Conservation (phyloP, 2,113 vertebrate species). For the Lontra canadensis region DNA sequence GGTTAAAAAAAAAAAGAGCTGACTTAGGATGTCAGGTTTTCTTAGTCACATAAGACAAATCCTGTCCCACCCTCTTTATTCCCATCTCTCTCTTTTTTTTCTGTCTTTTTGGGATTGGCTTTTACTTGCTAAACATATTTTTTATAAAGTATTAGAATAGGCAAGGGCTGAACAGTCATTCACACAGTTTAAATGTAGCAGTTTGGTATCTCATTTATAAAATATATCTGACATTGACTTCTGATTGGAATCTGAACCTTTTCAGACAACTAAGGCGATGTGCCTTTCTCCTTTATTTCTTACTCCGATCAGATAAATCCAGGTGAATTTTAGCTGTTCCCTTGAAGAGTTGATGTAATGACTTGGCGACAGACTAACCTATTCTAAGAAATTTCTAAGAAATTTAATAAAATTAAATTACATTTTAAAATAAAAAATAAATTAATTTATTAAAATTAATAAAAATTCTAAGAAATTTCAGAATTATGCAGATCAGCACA, state of each 20-base stretch:
- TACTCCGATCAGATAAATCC: neutral
- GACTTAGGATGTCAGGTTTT: neutral
- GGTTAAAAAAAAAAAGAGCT: neutral
- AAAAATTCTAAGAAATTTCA: neutral
- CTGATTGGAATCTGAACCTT: conserved; percentile 29
- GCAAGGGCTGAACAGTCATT: neutral
- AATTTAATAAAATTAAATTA: neutral
- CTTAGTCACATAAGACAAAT: neutral
- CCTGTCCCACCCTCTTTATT: neutral
- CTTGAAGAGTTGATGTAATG: neutral
- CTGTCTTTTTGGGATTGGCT: neutral
- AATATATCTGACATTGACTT: neutral
- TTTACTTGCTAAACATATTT: neutral
- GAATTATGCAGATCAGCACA: neutral
- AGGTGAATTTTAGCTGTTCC: neutral
- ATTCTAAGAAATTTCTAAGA: neutral
- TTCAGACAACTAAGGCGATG: neutral
- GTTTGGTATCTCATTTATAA: neutral
- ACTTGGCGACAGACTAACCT: neutral
- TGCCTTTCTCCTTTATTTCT: neutral
- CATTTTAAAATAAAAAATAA: too few relatives aligned
- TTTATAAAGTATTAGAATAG: neutral
- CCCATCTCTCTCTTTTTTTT: neutral
- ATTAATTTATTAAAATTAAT: too few relatives aligned
- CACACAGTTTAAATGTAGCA: neutral